Evolutionary conservation across 2,113 vertebrate species (phyloP).

Genomic region (Aramus guarauna): DNA sequence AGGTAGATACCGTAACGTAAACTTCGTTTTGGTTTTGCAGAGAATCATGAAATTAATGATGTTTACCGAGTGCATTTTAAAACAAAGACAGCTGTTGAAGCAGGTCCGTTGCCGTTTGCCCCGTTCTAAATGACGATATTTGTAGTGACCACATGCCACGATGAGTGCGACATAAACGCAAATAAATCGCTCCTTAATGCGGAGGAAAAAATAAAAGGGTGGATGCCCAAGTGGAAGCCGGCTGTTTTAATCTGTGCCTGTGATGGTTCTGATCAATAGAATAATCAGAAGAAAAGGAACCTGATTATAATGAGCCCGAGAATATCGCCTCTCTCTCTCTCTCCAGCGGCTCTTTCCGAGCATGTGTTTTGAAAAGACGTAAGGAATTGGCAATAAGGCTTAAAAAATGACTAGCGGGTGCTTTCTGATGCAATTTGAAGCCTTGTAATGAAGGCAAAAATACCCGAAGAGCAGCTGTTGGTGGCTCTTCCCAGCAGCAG

Average conservation of each 20-base stretch:
- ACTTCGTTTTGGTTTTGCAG: background rate
- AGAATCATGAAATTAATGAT: background rate
- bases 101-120: background rate
- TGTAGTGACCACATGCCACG: background rate
- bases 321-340: background rate
- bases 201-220: rapidly evolving
- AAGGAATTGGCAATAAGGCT: background rate
- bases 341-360: background rate
- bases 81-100: background rate
- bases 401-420: background rate
- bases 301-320: background rate
- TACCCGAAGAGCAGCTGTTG: conserved; percentile 6
- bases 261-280: background rate
- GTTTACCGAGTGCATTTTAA: background rate
- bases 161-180: background rate
- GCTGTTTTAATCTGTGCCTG: background rate
- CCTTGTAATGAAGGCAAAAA: conserved; percentile 9
- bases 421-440: conserved; percentile 21
- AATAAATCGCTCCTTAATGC: background rate
- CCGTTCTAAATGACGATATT: background rate
- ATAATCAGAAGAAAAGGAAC: background rate
- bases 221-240: background rate
- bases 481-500: background rate
- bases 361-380: background rate
- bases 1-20: background rate